Base-by-base conservation (phyloP, 2,797 vertebrate species). In the Chaunax sp. region DNA sequence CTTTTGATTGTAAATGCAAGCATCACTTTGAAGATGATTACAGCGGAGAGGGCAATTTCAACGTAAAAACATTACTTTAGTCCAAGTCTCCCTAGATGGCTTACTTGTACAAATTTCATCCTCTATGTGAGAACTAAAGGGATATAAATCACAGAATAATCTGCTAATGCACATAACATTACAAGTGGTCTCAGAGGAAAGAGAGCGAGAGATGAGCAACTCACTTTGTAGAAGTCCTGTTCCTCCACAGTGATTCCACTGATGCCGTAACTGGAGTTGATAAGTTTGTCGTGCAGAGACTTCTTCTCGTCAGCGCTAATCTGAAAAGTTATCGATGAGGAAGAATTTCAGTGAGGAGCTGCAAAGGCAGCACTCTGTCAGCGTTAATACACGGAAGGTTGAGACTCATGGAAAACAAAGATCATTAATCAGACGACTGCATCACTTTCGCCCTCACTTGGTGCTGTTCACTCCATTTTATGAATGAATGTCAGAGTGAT, bases 181-280 rank as follows among this genome's bases (percentile, higher is more conserved):
- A 40, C 4, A 15, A 15, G 14, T 14, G 14, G 1, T 15, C 38
- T 40, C 38, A 40, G 3, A 35, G 10, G 9, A 35, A 4, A 40
- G 38, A 40, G 14, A 4, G 35, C 9, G 1, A 37, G 35, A 37
- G 14, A 56, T 11, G 16, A 69, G 23, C 22, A 72, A 84, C 93
- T 92, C 87, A 98, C 97, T 93, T 96, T 98, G 91, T 97, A 99
- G 85, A 96, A 94, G 60, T 94, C 95, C 28, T 93, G 88, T 0
- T 86, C 75, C 65, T 90, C 92, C 20, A 92, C 66, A 16, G 88
- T 94, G 78, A 14, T 0, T 45, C 62, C 74, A 80, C 1, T 94
- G 75, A 93, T 16, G 20, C 59, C 59, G 51, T 90, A 92, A 53
- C 90, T 97, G 86, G 97, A 98, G 19, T 25, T 66, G 46, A 70